These are phyloP conservation scores for Dendrocincla tyrannina DNA, from an alignment of 2,797 vertebrate genomes.

Conservation along the genomic window DNA sequence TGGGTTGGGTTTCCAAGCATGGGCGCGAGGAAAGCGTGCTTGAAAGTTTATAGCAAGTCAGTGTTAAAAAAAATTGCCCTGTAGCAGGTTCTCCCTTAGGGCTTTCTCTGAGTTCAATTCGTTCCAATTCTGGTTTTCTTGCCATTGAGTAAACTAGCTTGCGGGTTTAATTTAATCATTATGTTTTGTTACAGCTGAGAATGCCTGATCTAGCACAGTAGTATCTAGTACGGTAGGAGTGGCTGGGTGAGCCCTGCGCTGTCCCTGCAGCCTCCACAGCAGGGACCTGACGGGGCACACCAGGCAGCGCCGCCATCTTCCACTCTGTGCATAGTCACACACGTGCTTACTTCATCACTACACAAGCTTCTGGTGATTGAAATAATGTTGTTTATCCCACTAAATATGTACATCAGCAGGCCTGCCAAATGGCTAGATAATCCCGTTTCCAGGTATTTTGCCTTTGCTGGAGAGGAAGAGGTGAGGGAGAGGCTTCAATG, in stretches of 20 bases:
- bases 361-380: neutral
- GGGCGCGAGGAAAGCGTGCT: neutral
- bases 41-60: neutral
- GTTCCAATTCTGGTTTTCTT: neutral
- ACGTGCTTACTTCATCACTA: accelerated
- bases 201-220: neutral
- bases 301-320: neutral
- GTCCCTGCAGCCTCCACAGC: neutral
- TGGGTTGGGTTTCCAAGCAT: neutral
- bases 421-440: neutral
- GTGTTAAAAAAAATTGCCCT: neutral
- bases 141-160: neutral
- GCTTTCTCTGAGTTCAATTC: neutral
- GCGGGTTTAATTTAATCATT: neutral
- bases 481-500: neutral
- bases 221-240: neutral
- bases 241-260: accelerated
- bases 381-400: neutral
- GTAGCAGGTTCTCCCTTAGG: neutral
- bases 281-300: neutral
- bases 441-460: neutral
- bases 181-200: neutral
- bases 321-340: neutral
- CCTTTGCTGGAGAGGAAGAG: neutral
- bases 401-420: neutral